These are phyloP conservation scores for Uloborus plumipes DNA, from an alignment of 2,888 invertebrate genomes.

Conservation along the genomic window DNA sequence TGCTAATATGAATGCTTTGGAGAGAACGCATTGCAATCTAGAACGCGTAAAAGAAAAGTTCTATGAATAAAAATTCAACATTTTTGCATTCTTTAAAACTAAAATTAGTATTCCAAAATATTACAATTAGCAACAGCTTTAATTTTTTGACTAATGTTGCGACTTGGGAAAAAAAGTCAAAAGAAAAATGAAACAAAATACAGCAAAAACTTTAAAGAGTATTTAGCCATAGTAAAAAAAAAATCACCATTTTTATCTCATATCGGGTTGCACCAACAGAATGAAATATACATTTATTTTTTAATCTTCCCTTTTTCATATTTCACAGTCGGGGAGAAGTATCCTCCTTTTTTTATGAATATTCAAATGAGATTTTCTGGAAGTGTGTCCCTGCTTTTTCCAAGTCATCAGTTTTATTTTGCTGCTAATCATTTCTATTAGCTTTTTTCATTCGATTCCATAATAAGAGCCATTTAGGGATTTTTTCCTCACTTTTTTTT, in stretches of 20 bases:
- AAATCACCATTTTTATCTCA: no score
- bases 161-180: background rate
- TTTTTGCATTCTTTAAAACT: no score
- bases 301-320: conserved; percentile 17
- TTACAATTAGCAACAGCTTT: no score
- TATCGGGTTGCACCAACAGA: conserved; percentile 44
- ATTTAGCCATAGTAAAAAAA: background rate
- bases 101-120: no score
- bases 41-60: no score
- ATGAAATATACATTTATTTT: conserved; percentile 31
- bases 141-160: background rate
- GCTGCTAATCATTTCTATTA: conserved; percentile 61
- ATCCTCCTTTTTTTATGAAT: conserved; percentile 59
- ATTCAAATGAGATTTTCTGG: conserved; percentile 55
- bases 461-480: conserved; percentile 54
- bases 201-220: conserved; percentile 32
- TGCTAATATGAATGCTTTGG: no score
- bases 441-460: conserved; percentile 52
- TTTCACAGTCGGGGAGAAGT: conserved; percentile 17
- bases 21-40: no score
- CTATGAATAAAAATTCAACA: no score
- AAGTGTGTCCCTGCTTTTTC: conserved; percentile 30
- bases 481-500: conserved; percentile 30
- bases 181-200: background rate
- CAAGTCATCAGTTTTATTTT: conserved; percentile 60